Conservation (phyloP, 2,113 vertebrate species). For the Vulpes vulpes region DNA sequence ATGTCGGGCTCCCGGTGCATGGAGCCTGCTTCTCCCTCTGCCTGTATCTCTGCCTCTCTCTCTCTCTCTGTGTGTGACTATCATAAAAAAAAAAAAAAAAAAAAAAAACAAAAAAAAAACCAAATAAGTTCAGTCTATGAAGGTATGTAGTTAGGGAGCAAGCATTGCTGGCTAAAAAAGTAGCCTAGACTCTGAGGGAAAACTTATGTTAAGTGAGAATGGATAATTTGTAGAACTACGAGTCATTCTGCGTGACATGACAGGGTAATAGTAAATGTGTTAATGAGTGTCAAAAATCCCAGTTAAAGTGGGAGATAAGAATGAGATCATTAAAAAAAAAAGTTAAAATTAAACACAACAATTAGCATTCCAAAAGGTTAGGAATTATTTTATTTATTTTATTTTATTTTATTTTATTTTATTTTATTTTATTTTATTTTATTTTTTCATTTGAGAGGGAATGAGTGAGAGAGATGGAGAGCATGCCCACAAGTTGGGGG, state of each 20-base stretch:
- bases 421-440: too few relatives aligned
- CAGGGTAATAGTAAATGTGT: not conserved
- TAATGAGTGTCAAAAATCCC: not conserved
- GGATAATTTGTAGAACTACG: not conserved
- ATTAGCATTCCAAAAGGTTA: not conserved
- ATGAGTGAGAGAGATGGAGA: too few relatives aligned
- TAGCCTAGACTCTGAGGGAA: accelerated
- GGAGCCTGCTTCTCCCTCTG: too few relatives aligned
- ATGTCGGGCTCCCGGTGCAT: too few relatives aligned
- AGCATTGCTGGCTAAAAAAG: not conserved
- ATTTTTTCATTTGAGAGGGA: too few relatives aligned
- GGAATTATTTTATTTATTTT: not conserved
- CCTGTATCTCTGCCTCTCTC: too few relatives aligned
- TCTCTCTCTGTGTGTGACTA: too few relatives aligned
- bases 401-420: too few relatives aligned
- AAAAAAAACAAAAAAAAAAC: too few relatives aligned
- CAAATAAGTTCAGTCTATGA: not conserved
- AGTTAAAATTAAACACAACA: not conserved
- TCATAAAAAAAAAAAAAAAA: too few relatives aligned
- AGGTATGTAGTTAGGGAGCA: not conserved
- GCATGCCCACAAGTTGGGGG: too few relatives aligned
- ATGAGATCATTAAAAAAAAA: not conserved
- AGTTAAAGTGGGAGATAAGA: not conserved
- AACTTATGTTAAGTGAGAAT: not conserved
- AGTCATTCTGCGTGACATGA: not conserved